Percentiles rank a stretch among this genome's conserved stretches.
Conservation (phyloP, 2,113 vertebrate genomes). For the Gallinago jamesoni region DNA sequence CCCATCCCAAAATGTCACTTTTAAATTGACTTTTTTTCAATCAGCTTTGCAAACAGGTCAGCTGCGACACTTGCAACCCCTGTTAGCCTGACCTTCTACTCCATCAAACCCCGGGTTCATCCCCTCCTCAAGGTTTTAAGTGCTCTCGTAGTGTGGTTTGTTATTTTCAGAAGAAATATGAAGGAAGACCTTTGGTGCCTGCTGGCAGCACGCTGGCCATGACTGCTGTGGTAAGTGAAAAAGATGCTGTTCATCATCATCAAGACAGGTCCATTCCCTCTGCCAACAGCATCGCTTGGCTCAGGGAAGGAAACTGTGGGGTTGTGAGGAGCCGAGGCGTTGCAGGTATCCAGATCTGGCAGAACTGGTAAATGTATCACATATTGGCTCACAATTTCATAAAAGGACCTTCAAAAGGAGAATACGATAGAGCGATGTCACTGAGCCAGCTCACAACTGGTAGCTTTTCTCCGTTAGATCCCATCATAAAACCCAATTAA, state of each 20-base stretch:
- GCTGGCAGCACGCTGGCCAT: background rate
- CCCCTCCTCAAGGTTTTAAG: background rate
- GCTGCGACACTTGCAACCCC: rapidly evolving
- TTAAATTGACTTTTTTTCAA: background rate
- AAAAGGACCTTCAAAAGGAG: background rate
- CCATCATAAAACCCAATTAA: background rate
- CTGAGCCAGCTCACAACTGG: background rate
- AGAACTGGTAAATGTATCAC: background rate
- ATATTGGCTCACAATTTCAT: background rate
- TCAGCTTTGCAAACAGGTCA: background rate
- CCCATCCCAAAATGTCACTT: background rate
- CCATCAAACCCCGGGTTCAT: background rate
- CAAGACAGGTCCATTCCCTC: background rate
- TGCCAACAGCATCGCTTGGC: background rate
- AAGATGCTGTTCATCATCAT: background rate
- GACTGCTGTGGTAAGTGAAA: background rate
- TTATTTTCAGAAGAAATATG: background rate
- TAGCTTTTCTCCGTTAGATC: background rate
- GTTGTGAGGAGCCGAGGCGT: background rate
- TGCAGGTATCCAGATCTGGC: background rate
- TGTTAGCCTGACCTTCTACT: background rate
- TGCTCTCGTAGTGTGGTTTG: background rate
- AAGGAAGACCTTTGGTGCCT: background rate
- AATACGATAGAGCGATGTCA: background rate
- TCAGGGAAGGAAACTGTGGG: rapidly evolving